Evolutionary conservation across 2,113 vertebrate genomes (phyloP).

Genomic region (Panthera leo): DNA sequence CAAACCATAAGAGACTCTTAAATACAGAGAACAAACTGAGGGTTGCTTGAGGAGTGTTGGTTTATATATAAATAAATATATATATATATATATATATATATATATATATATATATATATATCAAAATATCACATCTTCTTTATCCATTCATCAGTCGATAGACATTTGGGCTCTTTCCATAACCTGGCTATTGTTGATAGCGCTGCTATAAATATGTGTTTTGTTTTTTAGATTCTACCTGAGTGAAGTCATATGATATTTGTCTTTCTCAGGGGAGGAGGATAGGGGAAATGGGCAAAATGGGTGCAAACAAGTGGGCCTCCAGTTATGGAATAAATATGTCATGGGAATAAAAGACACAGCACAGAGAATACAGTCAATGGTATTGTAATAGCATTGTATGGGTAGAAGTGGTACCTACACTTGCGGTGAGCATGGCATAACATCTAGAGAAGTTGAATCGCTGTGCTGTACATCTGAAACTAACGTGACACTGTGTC

Average conservation of each 20-base stretch:
- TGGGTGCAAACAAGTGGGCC: background rate
- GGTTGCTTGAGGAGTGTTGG: too few species aligned
- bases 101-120: too few species aligned
- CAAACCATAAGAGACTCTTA: too few species aligned
- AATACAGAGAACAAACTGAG: too few species aligned
- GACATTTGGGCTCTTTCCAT: too few species aligned
- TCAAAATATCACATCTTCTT: too few species aligned
- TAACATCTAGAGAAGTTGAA: background rate
- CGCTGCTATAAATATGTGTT: background rate
- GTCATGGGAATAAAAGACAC: background rate
- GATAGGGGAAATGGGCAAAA: background rate
- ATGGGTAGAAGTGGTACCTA: background rate
- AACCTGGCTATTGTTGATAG: too few species aligned
- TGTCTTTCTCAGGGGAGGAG: background rate
- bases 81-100: too few species aligned
- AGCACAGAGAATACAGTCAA: background rate
- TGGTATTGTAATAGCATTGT: background rate
- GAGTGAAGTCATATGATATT: background rate
- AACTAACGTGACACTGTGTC: background rate
- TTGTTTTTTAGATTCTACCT: background rate
- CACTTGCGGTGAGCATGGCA: background rate
- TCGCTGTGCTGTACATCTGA: background rate
- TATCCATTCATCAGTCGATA: too few species aligned
- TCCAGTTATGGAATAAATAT: background rate
- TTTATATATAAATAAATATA: too few species aligned